These are phyloP conservation scores for human (Homo sapiens) DNA, from an alignment of 2,113 vertebrate species.

Conservation along the genomic window DNA sequence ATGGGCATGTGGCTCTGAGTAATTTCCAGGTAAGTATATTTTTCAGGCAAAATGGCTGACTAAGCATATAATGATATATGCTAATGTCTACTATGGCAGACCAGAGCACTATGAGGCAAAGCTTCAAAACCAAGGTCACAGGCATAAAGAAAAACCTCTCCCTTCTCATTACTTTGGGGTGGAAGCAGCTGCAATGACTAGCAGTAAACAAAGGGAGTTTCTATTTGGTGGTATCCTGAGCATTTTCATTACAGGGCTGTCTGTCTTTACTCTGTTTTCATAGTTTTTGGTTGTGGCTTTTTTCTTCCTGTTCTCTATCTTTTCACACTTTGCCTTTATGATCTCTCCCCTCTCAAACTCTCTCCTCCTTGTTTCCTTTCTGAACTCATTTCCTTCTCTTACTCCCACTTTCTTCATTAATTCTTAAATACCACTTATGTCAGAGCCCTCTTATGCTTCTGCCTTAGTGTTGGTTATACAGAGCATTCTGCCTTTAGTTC, in stretches of 20 bases:
- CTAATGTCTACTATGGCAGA: not conserved
- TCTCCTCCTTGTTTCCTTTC: slow-evolving; percentile 7
- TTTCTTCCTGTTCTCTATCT: not conserved
- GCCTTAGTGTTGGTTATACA: not conserved
- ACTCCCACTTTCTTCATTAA: not conserved
- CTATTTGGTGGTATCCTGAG: not conserved
- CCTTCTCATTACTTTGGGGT: not conserved
- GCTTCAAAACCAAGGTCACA: slow-evolving; percentile 34
- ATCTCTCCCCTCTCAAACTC: not conserved
- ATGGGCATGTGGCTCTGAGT: slow-evolving; percentile 39
- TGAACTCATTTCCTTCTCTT: slow-evolving; percentile 24
- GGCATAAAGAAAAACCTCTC: not conserved
- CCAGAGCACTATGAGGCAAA: not conserved
- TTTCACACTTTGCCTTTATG: slow-evolving; percentile 7
- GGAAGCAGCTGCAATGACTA: not conserved
- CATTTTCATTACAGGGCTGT: not conserved
- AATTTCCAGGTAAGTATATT: slow-evolving; percentile 54
- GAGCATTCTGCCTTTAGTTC: not conserved
- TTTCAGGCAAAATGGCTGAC: slow-evolving; percentile 51
- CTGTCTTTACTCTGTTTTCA: not conserved
- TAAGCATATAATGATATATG: slow-evolving; percentile 32
- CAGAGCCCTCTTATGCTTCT: not conserved
- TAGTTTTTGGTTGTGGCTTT: not conserved
- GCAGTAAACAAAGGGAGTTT: not conserved
- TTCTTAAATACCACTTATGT: slow-evolving; percentile 33